A percentile compares a stretch with the other conserved stretches of the same genome.
phyloP scores from a whole-genome alignment of 2,113 vertebrate species.

The Crotophaga sulcirostris region DNA sequence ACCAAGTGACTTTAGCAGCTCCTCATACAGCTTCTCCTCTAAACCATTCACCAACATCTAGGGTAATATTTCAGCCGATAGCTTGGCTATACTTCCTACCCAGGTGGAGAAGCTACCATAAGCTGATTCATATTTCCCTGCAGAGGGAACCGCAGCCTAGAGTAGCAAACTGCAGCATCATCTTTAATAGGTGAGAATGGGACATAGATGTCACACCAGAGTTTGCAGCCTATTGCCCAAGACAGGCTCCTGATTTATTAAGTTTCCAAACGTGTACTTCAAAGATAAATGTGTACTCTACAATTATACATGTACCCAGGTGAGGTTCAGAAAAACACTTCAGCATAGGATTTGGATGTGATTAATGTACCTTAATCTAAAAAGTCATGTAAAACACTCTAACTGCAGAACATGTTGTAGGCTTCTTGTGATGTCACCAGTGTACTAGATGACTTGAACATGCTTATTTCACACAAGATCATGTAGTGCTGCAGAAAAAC shows the following conservation, averaged over 20 bases:
- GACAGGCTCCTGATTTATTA: background rate
- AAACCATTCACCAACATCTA: too few species aligned
- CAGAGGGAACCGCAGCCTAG: background rate
- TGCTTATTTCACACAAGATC: accelerated
- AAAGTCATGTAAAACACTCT: background rate
- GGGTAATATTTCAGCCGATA: background rate
- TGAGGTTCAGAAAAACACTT: background rate
- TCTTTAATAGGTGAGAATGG: background rate
- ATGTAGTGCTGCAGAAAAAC: background rate
- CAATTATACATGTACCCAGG: background rate
- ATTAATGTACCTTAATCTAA: background rate
- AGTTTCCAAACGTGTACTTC: background rate
- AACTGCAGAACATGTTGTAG: background rate
- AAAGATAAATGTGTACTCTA: background rate
- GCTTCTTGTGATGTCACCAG: background rate
- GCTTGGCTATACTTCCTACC: background rate
- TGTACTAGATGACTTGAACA: background rate
- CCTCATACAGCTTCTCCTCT: too few species aligned
- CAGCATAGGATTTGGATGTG: background rate
- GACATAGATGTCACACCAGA: background rate
- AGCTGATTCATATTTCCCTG: background rate
- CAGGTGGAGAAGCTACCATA: background rate
- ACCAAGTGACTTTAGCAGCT: too few species aligned
- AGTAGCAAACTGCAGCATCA: background rate
- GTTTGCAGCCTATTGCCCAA: background rate